phyloP scores from a whole-genome alignment of 2,888 invertebrate species.

The Xestoiulus laeticollis region DNA sequence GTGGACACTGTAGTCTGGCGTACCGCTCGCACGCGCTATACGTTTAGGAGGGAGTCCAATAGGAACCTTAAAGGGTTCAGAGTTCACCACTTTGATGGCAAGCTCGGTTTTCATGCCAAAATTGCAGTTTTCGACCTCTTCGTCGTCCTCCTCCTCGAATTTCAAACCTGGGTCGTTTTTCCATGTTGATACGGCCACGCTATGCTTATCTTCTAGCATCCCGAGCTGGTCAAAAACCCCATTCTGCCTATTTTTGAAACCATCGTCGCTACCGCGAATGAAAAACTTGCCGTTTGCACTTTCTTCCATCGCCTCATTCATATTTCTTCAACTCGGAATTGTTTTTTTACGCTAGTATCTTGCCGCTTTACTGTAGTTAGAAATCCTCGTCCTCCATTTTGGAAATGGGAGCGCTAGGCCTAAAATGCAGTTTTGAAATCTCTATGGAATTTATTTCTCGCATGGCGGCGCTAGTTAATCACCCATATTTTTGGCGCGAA shows the following conservation, averaged over 20 bases:
- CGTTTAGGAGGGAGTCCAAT: constrained; percentile 45
- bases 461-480: too few species aligned
- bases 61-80: constrained; percentile 50
- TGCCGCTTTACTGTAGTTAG: background rate
- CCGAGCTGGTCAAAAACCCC: constrained; percentile 44
- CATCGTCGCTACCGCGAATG: constrained; percentile 24
- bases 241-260: constrained; percentile 21
- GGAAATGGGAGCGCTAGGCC: background rate
- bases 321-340: background rate
- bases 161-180: background rate
- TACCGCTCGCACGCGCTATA: background rate
- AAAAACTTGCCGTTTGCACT: constrained; percentile 1
- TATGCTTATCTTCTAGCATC: constrained; percentile 41
- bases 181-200: background rate
- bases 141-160: constrained; percentile 50
- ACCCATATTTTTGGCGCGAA: too few species aligned
- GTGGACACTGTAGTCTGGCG: constrained; percentile 49
- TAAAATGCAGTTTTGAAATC: background rate
- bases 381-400: background rate
- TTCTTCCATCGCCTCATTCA: constrained; percentile 22
- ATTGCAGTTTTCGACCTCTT: constrained; percentile 17
- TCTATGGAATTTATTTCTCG: too few species aligned
- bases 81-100: background rate
- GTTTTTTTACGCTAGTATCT: background rate
- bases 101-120: background rate